These are phyloP conservation scores for Agrotis segetum DNA, from an alignment of 2,888 invertebrate genomes.

Conservation along the genomic window DNA sequence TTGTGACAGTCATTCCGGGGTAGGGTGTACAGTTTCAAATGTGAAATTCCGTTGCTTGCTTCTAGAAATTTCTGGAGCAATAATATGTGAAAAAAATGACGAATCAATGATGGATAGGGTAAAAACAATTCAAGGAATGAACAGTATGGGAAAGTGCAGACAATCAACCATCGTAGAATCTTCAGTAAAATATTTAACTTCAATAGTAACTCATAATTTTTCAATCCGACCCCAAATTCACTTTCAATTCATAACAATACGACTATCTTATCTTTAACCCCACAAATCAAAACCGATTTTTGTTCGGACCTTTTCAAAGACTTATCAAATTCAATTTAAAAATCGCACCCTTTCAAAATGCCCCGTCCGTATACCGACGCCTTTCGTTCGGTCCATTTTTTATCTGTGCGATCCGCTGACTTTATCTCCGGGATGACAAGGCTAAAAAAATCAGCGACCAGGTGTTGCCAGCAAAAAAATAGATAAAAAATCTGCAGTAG, in stretches of 20 bases:
- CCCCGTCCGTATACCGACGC: constrained; percentile 65
- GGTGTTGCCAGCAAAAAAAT: constrained; percentile 76
- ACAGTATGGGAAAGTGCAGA: constrained; percentile 1
- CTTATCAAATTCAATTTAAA: constrained; percentile 81
- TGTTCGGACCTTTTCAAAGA: constrained; percentile 71
- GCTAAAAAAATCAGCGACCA: constrained; percentile 83
- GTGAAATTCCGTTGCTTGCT: constrained; percentile 17
- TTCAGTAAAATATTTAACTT: constrained; percentile 8
- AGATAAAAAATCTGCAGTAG: constrained; percentile 72
- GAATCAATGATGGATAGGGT: neutral
- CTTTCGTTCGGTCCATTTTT: constrained; percentile 77
- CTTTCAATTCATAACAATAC: constrained; percentile 69
- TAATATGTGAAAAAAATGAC: too few relatives aligned
- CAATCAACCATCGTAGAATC: constrained; percentile 13
- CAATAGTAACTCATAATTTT: constrained; percentile 25
- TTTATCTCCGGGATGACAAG: constrained; percentile 80
- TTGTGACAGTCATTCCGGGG: constrained; percentile 48
- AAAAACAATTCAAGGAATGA: neutral
- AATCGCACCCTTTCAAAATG: constrained; percentile 78
- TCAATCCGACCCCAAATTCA: constrained; percentile 42
- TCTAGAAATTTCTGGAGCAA: constrained; percentile 2
- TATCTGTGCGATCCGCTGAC: constrained; percentile 75
- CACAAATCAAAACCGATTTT: constrained; percentile 79
- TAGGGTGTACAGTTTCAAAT: constrained; percentile 32
- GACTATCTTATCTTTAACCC: constrained; percentile 76